Evolutionary conservation across 2,113 vertebrate genomes (phyloP).

Genomic region (Myxocyprinus asiaticus): DNA sequence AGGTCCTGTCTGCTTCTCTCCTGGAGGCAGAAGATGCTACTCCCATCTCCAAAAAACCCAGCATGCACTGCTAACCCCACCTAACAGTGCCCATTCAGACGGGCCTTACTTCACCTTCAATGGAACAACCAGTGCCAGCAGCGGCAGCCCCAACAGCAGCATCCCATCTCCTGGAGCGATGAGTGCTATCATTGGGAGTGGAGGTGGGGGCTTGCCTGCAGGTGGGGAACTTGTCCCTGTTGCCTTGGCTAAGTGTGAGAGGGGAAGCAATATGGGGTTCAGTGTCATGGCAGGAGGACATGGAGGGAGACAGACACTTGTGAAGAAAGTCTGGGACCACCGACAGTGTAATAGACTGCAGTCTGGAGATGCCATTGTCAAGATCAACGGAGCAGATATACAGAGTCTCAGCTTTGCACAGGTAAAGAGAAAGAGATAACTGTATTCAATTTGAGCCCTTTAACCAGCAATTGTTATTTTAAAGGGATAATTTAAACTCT

Average conservation of each 20-base stretch:
- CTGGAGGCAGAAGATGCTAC: slow-evolving; percentile 39
- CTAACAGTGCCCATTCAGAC: slow-evolving; percentile 57
- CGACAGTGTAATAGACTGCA: slow-evolving; percentile 74
- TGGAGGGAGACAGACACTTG: slow-evolving; percentile 68
- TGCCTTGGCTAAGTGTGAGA: slow-evolving; percentile 66
- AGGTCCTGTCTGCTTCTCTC: slow-evolving; percentile 43
- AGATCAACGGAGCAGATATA: slow-evolving; percentile 77
- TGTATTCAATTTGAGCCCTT: not conserved
- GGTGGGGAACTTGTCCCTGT: slow-evolving; percentile 72
- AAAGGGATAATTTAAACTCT: too few relatives aligned
- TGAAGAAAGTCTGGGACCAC: slow-evolving; percentile 75
- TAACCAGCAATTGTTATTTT: too few relatives aligned
- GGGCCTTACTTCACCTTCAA: slow-evolving; percentile 68
- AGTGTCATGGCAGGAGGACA: slow-evolving; percentile 72
- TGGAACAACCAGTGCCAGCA: slow-evolving; percentile 64
- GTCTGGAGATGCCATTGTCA: slow-evolving; percentile 72
- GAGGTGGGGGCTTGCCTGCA: not conserved
- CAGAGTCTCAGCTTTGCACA: slow-evolving; percentile 74
- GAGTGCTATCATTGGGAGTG: slow-evolving; percentile 41
- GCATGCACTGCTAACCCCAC: slow-evolving; percentile 52
- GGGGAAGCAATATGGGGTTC: slow-evolving; percentile 70
- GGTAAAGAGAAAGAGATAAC: slow-evolving; percentile 49
- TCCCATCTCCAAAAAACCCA: slow-evolving; percentile 45
- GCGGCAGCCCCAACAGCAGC: slow-evolving; percentile 37
- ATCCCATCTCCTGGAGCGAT: slow-evolving; percentile 50